Conservation (phyloP, 2,888 invertebrate species). For the Lepidocyrtinus sp. region DNA sequence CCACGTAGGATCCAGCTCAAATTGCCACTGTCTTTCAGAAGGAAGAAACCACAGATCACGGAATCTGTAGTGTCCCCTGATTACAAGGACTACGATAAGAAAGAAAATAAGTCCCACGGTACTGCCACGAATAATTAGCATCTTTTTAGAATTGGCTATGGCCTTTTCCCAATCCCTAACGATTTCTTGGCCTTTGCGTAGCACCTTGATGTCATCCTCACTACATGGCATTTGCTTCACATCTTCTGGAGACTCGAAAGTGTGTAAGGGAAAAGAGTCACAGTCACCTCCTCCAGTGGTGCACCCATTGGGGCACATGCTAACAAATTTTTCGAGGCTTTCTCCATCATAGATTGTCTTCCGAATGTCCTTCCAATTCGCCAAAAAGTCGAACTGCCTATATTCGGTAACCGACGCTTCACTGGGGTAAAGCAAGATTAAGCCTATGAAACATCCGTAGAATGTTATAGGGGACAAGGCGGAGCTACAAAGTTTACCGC, state of each 20-base stretch:
- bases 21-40: conserved; percentile 45
- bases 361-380: conserved; percentile 19
- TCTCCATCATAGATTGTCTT: conserved; percentile 41
- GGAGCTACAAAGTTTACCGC: no score
- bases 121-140: conserved; percentile 11
- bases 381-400: background rate
- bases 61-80: conserved; percentile 36
- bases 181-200: conserved; percentile 29
- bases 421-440: no score
- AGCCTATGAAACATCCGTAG: no score
- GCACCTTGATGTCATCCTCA: conserved; percentile 9
- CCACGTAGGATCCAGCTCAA: conserved; percentile 47
- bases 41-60: conserved; percentile 36
- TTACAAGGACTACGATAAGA: conserved; percentile 31
- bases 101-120: conserved; percentile 1
- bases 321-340: conserved; percentile 26
- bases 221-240: no score
- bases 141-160: background rate
- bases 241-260: no score
- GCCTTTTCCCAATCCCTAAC: conserved; percentile 20
- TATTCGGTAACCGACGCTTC: no score
- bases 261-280: background rate
- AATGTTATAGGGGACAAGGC: no score
- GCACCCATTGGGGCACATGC: conserved; percentile 42
- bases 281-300: no score